Percentiles rank a stretch among this genome's conserved stretches.
Conservation (phyloP, 2,113 vertebrate genomes). For the Promerops cafer region DNA sequence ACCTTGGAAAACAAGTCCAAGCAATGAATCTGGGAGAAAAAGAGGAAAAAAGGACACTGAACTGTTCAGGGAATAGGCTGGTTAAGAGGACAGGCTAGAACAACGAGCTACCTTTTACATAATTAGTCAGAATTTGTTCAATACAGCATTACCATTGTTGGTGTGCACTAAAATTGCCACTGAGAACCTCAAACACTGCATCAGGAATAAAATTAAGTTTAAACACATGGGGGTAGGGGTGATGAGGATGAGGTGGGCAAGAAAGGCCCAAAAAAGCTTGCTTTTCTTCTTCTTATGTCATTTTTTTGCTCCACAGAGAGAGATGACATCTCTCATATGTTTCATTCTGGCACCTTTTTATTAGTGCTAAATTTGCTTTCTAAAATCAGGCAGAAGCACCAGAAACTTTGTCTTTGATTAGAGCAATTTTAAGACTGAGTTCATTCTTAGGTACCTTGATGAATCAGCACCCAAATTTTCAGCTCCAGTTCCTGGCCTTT, state of each 20-base stretch:
- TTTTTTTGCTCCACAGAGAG: background rate
- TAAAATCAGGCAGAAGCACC: background rate
- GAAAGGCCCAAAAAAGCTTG: background rate
- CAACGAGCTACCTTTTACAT: background rate
- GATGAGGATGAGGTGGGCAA: background rate
- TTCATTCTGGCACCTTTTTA: background rate
- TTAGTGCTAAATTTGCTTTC: constrained; percentile 9
- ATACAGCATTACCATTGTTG: background rate
- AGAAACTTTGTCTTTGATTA: background rate
- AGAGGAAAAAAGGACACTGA: background rate
- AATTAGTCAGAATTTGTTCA: background rate
- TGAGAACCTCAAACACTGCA: background rate
- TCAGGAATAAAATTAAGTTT: background rate
- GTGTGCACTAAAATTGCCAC: background rate
- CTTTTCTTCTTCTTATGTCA: background rate
- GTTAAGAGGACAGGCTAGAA: background rate
- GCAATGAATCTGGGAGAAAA: background rate
- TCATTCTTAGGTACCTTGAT: background rate
- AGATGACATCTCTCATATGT: background rate
- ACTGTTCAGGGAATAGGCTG: background rate
- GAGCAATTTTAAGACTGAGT: background rate
- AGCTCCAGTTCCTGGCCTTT: background rate
- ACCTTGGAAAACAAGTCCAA: background rate
- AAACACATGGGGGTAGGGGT: background rate
- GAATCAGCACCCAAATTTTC: background rate